These are phyloP conservation scores for Typhlomys cinereus DNA, from an alignment of 2,113 vertebrate genomes.

Conservation along the genomic window DNA sequence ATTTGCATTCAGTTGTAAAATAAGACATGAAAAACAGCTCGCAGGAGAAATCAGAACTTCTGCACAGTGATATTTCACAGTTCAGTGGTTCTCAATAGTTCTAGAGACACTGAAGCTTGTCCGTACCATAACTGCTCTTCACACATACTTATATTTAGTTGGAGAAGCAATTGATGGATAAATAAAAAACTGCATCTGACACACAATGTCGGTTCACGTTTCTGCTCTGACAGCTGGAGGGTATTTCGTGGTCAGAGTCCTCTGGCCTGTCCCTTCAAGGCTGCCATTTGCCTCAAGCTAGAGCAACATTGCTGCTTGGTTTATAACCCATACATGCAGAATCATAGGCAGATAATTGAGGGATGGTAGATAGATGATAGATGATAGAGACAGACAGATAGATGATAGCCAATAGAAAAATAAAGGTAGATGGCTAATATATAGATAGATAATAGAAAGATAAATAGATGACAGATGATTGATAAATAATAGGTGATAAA, in stretches of 20 bases:
- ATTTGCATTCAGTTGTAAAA: conserved; percentile 80
- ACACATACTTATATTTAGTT: conserved; percentile 55
- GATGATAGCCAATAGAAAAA: too few species aligned
- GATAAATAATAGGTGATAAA: too few species aligned
- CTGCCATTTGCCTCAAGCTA: conserved; percentile 40
- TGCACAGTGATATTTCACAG: conserved; percentile 60
- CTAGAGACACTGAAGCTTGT: background rate
- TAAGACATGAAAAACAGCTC: conserved; percentile 76
- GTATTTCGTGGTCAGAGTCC: conserved; percentile 48
- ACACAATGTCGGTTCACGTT: conserved; percentile 26
- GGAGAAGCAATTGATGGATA: conserved; percentile 41
- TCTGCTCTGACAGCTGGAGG: conserved; percentile 34
- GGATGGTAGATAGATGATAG: too few species aligned
- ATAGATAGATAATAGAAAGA: too few species aligned
- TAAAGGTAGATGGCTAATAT: too few species aligned
- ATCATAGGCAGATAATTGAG: too few species aligned
- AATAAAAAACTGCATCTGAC: conserved; percentile 57
- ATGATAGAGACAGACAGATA: too few species aligned
- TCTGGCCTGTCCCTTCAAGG: conserved; percentile 42
- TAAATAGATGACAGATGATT: too few species aligned
- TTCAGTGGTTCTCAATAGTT: conserved; percentile 54
- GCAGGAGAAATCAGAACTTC: conserved; percentile 65
- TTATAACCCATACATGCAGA: background rate
- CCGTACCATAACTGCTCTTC: conserved; percentile 6
- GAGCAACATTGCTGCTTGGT: conserved; percentile 35